Evolutionary conservation across 2,113 vertebrate species (phyloP).

Genomic region (Edolisoma coerulescens): DNA sequence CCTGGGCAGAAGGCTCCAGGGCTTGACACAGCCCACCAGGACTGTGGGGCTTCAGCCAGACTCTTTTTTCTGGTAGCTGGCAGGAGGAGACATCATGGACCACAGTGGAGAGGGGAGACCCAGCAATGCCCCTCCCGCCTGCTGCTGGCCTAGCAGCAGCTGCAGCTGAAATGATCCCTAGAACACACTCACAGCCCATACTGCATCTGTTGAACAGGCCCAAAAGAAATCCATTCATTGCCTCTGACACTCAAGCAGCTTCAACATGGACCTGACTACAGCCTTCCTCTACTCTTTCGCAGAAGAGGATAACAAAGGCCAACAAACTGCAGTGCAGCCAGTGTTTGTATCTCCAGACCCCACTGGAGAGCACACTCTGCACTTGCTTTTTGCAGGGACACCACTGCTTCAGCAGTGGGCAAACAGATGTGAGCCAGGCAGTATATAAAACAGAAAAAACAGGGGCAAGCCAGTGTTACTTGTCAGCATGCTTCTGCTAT

Average conservation of each 20-base stretch:
- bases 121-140: background rate
- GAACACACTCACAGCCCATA: background rate
- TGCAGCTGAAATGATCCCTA: background rate
- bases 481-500: background rate
- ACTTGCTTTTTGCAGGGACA: background rate
- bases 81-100: background rate
- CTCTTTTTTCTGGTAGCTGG: background rate
- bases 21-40: background rate
- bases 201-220: background rate
- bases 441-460: background rate
- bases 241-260: background rate
- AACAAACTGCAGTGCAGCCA: background rate
- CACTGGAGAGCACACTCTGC: background rate
- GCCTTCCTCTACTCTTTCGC: background rate
- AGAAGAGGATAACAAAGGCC: background rate
- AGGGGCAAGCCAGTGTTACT: background rate
- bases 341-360: background rate
- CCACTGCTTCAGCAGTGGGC: background rate
- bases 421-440: background rate
- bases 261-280: background rate
- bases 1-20: background rate
- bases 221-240: background rate
- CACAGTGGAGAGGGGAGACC: background rate
- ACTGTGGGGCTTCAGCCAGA: background rate
- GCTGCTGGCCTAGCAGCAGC: background rate